These are phyloP conservation scores for Laupala kohalensis DNA, from an alignment of 1,140 invertebrate genomes.

Conservation along the genomic window DNA sequence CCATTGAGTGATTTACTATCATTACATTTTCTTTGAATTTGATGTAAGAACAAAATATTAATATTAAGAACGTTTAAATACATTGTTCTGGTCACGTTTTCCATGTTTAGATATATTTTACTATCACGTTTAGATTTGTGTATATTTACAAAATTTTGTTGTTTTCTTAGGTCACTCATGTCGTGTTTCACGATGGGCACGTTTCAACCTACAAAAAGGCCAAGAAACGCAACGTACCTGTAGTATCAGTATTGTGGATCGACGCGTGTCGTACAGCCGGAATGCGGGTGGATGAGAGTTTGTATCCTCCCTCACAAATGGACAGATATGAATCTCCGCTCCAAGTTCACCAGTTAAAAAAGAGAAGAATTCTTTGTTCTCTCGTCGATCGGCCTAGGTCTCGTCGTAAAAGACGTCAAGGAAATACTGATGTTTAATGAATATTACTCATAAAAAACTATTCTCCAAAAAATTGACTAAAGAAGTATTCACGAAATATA, in stretches of 20 bases:
- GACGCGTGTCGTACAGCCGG: slow-evolving; percentile 31
- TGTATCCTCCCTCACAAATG: slow-evolving; percentile 28
- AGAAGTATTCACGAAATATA: background rate
- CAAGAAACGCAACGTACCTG: slow-evolving; percentile 26
- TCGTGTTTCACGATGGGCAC: slow-evolving; percentile 34
- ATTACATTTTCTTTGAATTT: too few species aligned
- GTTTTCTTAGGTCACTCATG: slow-evolving; percentile 35
- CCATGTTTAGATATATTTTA: background rate
- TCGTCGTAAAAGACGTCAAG: background rate
- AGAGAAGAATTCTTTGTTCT: slow-evolving; percentile 1
- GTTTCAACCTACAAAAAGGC: slow-evolving; percentile 31
- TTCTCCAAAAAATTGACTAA: background rate
- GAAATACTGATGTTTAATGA: background rate
- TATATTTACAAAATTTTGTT: slow-evolving; percentile 7
- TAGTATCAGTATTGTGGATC: slow-evolving; percentile 34
- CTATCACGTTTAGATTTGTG: background rate
- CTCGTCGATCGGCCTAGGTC: background rate
- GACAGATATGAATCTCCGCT: slow-evolving; percentile 28
- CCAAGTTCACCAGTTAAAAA: background rate
- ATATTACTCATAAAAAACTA: background rate
- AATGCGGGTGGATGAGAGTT: slow-evolving; percentile 25
- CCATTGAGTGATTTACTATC: too few species aligned
- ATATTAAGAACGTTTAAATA: background rate
- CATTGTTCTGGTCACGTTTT: background rate
- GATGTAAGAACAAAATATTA: too few species aligned